Conservation (phyloP, 2,113 vertebrate species). For the Numenius arquata region DNA sequence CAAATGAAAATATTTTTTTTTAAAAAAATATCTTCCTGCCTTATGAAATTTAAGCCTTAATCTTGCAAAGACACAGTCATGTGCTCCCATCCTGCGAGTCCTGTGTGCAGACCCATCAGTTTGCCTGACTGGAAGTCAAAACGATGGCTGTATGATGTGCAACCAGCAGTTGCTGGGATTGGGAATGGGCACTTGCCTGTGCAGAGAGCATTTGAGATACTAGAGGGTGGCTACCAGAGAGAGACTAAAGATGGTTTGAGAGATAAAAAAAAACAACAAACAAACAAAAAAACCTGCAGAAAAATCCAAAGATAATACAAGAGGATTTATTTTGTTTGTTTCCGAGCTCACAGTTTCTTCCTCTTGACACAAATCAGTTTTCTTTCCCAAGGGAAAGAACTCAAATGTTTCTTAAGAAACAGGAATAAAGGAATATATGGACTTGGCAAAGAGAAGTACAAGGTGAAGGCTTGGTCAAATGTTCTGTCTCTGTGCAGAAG, state of each 20-base stretch:
- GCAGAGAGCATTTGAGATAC: not conserved
- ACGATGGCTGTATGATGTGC: not conserved
- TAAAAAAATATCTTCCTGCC: not conserved
- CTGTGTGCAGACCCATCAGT: not conserved
- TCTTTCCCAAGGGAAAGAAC: not conserved
- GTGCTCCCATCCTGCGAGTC: fast-evolving
- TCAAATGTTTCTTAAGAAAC: not conserved
- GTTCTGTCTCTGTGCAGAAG: not conserved
- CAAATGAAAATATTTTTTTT: not conserved
- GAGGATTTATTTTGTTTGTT: not conserved
- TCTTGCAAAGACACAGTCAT: not conserved
- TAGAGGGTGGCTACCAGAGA: not conserved
- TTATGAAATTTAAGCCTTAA: not conserved
- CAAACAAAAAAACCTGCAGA: not conserved
- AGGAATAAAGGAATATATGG: not conserved
- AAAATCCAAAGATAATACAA: not conserved
- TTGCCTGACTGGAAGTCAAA: not conserved
- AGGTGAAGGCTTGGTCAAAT: not conserved
- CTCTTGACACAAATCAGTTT: not conserved
- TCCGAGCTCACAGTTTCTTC: not conserved
- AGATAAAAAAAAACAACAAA: not conserved
- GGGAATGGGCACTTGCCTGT: not conserved
- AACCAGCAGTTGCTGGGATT: not conserved
- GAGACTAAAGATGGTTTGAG: not conserved
- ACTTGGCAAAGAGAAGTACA: not conserved